Conservation (phyloP, 2,797 vertebrate genomes). For the Centropyge bicolor region DNA sequence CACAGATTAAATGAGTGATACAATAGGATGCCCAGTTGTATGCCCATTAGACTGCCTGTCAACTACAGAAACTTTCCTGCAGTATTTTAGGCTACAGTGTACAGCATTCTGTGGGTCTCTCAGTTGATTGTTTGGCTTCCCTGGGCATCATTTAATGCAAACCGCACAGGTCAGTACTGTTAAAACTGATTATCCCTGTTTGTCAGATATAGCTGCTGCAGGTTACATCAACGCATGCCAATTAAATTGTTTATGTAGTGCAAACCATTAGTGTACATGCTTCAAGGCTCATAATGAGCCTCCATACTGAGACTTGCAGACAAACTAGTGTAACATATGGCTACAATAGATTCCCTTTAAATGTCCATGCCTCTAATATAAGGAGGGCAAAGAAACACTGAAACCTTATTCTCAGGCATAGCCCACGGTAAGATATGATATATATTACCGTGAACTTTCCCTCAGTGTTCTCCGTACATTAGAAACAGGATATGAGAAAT, state of each 20-base stretch:
- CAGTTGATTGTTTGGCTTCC: constrained; percentile 40
- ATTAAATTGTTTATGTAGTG: constrained; percentile 33
- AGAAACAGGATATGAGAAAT: constrained; percentile 42
- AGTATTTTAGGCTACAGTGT: constrained; percentile 43
- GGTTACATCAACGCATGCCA: constrained; percentile 31
- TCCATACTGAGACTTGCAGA: constrained; percentile 1
- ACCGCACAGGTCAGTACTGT: constrained; percentile 54
- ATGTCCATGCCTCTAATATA: constrained; percentile 16
- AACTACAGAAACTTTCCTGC: constrained; percentile 45
- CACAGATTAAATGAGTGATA: constrained; percentile 66
- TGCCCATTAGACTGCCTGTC: constrained; percentile 59
- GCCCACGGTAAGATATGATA: constrained; percentile 30
- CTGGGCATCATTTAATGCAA: constrained; percentile 57
- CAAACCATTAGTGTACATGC: constrained; percentile 36
- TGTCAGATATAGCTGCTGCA: constrained; percentile 32
- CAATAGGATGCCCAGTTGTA: constrained; percentile 50
- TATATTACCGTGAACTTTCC: neutral
- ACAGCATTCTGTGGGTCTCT: constrained; percentile 22
- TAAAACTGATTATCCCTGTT: constrained; percentile 59
- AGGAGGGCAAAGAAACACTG: constrained; percentile 39
- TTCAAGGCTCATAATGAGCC: constrained; percentile 46
- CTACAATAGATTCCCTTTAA: constrained; percentile 11
- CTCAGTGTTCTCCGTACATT: constrained; percentile 41
- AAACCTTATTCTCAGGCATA: constrained; percentile 55
- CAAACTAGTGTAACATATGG: constrained; percentile 32